phyloP scores from a whole-genome alignment of 2,113 vertebrate species.

The Cyanistes caeruleus region DNA sequence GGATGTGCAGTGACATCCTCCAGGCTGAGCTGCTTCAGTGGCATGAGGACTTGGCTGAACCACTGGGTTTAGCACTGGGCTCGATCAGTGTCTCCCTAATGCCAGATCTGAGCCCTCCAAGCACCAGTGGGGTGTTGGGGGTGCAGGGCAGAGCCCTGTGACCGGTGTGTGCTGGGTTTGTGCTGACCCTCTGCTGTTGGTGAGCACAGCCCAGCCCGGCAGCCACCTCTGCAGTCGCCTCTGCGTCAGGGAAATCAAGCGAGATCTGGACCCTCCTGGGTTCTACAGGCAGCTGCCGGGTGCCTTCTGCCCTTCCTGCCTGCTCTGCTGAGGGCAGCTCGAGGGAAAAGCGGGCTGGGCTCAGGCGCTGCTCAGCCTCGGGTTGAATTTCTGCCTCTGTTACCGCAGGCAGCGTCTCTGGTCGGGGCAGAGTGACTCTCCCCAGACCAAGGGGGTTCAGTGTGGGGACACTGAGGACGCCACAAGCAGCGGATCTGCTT shows the following conservation, averaged over 20 bases:
- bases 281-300: background rate
- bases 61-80: background rate
- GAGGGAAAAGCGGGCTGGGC: fast-evolving
- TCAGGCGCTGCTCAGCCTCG: background rate
- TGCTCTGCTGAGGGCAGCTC: fast-evolving
- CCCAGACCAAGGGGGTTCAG: background rate
- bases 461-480: background rate
- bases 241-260: background rate
- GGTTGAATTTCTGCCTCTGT: background rate
- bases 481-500: background rate
- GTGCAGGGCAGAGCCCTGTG: background rate
- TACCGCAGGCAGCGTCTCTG: background rate
- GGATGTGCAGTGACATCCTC: background rate
- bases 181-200: background rate
- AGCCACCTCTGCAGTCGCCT: fast-evolving
- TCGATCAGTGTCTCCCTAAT: fast-evolving
- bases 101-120: background rate
- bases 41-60: fast-evolving
- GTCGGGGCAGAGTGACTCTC: background rate
- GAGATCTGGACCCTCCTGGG: background rate
- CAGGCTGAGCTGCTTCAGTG: background rate
- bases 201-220: background rate
- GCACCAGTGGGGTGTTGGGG: fast-evolving
- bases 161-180: fast-evolving
- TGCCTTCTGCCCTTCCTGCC: background rate